A percentile compares a stretch with the other conserved stretches of the same genome.
These are phyloP conservation scores for Euwallacea fornicatus DNA, from an alignment of 1,140 invertebrate genomes.

Conservation along the genomic window DNA sequence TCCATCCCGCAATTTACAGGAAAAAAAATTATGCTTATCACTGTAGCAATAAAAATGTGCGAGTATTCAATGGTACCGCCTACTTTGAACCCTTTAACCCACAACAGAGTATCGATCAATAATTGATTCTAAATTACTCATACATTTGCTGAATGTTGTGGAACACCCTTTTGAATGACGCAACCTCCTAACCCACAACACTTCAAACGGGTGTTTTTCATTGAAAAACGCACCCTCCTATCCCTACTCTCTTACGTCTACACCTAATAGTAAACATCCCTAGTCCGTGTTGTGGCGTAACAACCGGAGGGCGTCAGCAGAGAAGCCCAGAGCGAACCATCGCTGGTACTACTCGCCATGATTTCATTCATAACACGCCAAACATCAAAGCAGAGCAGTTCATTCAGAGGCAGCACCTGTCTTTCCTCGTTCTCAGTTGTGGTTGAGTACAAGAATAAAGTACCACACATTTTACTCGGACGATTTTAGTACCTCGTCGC, in stretches of 20 bases:
- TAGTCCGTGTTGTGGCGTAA: constrained; percentile 1
- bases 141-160: no score
- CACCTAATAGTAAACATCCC: constrained; percentile 29
- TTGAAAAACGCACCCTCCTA: constrained; percentile 10
- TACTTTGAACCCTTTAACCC: no score
- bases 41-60: no score
- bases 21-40: no score
- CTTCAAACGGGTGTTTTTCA: background rate
- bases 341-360: constrained; percentile 19
- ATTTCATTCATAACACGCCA: constrained; percentile 36
- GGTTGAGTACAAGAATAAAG: background rate
- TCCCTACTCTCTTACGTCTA: background rate
- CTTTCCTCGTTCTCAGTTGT: constrained; percentile 27
- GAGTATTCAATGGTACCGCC: no score
- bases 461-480: constrained; percentile 2
- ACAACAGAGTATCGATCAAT: no score
- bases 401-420: constrained; percentile 30
- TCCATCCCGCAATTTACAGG: no score
- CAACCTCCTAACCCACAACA: no score
- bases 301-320: constrained; percentile 8
- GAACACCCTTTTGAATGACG: no score
- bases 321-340: constrained; percentile 13
- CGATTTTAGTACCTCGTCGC: background rate
- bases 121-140: no score
- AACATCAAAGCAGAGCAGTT: constrained; percentile 24